phyloP scores from a whole-genome alignment of 1,140 invertebrate species.

The Sarcophaga bullata region DNA sequence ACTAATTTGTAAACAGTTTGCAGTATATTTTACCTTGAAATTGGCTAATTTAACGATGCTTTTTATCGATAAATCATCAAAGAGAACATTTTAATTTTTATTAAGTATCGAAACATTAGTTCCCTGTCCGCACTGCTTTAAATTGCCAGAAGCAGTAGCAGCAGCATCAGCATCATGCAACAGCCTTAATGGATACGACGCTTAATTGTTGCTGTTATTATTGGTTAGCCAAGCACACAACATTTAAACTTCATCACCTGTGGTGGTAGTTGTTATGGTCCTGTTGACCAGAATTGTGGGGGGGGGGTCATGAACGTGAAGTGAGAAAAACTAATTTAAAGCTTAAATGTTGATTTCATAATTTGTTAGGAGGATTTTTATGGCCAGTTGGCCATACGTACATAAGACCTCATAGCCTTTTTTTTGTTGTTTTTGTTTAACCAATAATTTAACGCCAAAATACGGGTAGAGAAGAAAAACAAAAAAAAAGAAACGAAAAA shows the following conservation, averaged over 20 bases:
- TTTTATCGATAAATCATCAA: background rate
- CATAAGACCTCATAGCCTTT: background rate
- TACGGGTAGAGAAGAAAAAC: background rate
- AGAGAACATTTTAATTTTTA: conserved; percentile 5
- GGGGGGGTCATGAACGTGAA: too few species aligned
- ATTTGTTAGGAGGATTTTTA: conserved; percentile 10
- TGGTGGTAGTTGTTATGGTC: background rate
- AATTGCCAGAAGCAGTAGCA: too few species aligned
- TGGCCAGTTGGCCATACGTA: background rate
- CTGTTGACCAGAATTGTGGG: background rate
- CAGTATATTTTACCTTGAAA: background rate
- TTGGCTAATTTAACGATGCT: background rate
- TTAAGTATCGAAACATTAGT: background rate
- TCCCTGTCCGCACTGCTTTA: background rate
- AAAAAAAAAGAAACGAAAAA: background rate
- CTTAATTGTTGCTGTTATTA: background rate
- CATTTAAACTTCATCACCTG: background rate
- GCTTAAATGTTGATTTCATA: conserved; percentile 40
- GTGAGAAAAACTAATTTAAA: conserved; percentile 29
- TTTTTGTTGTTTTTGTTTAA: background rate
- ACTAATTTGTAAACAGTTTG: conserved; percentile 10
- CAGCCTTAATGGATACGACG: background rate
- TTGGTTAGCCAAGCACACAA: background rate
- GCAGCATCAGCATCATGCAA: background rate
- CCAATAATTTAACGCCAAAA: conserved; percentile 8